Evolutionary conservation across 2,113 vertebrate species (phyloP).

Genomic region (Camelus bactrianus): DNA sequence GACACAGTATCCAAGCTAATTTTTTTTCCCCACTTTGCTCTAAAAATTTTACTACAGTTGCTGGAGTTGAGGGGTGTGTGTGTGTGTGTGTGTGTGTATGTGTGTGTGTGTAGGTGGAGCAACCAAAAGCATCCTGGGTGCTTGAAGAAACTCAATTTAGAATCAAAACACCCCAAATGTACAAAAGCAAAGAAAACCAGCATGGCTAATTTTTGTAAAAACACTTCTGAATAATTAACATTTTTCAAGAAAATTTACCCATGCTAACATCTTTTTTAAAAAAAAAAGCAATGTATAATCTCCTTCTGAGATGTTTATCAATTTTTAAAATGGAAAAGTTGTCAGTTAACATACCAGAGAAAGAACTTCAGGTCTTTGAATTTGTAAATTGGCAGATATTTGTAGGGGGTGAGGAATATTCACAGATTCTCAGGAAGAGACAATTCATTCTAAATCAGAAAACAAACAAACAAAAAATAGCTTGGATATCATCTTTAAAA

Average conservation of each 20-base stretch:
- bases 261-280: neutral
- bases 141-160: neutral
- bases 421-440: neutral
- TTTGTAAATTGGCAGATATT: slow-evolving; percentile 20
- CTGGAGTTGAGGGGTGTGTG: neutral
- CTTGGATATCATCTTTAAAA: neutral
- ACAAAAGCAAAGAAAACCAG: neutral
- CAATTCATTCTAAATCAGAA: neutral
- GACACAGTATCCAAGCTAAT: neutral
- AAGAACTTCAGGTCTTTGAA: neutral
- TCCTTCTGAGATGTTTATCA: neutral
- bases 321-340: neutral
- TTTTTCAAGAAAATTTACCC: neutral
- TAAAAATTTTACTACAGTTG: neutral
- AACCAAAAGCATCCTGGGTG: neutral
- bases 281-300: neutral
- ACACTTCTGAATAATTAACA: neutral
- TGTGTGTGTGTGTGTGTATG: neutral
- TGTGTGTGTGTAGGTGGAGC: neutral
- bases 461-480: neutral
- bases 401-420: neutral
- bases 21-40: neutral
- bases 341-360: neutral
- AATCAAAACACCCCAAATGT: neutral
- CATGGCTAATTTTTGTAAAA: neutral